These are phyloP conservation scores for Danio albolineatus DNA, from an alignment of 2,797 vertebrate species.

Conservation along the genomic window DNA sequence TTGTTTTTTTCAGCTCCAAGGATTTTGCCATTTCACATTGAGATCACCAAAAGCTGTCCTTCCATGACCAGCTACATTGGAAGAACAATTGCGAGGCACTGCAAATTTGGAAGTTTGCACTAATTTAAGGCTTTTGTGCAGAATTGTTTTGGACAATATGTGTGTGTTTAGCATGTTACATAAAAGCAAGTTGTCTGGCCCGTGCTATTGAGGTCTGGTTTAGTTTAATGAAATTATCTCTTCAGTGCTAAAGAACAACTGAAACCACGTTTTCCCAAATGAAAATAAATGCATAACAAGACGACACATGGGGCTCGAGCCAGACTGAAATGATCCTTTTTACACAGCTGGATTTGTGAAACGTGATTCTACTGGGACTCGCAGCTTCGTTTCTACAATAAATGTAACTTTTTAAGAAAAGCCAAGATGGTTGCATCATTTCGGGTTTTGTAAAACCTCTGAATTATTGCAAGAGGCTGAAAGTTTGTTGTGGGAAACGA, in stretches of 20 bases:
- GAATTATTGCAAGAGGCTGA: slow-evolving; percentile 13
- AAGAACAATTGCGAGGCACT: slow-evolving; percentile 14
- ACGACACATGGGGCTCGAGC: not conserved
- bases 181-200: not conserved
- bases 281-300: not conserved
- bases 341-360: slow-evolving; percentile 29
- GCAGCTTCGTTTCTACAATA: slow-evolving; percentile 33
- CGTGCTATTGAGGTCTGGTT: slow-evolving; percentile 6
- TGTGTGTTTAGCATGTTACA: slow-evolving; percentile 4
- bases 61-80: not conserved
- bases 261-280: not conserved
- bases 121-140: not conserved
- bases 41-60: not conserved
- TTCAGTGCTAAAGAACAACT: not conserved
- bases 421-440: slow-evolving; percentile 25
- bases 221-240: not conserved
- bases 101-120: slow-evolving; percentile 9
- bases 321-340: slow-evolving; percentile 10
- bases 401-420: slow-evolving; percentile 34
- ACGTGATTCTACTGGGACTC: slow-evolving; percentile 28
- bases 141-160: not conserved
- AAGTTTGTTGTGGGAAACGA: slow-evolving; percentile 43
- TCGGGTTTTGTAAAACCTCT: slow-evolving; percentile 22
- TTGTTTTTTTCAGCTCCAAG: slow-evolving; percentile 33
- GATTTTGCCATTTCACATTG: slow-evolving; percentile 2